These are phyloP conservation scores for Meda fulgida DNA, from an alignment of 2,797 vertebrate species.

Conservation along the genomic window DNA sequence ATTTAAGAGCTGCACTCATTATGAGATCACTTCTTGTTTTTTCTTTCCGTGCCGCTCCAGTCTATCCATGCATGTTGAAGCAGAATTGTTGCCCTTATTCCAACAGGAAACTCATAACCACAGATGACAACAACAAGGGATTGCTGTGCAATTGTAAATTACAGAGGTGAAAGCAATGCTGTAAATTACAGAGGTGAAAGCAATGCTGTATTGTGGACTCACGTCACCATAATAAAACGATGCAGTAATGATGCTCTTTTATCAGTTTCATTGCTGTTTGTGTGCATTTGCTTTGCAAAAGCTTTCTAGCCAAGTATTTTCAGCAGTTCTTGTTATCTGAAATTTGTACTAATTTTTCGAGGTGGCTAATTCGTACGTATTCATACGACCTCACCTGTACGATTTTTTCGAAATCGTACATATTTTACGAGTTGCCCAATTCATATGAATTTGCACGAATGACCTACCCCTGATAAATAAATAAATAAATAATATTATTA, in stretches of 20 bases:
- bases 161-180: background rate
- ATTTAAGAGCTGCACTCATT: slow-evolving; percentile 58
- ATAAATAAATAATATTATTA: background rate
- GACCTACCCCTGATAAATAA: background rate
- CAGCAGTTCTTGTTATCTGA: background rate
- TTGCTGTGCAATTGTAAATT: slow-evolving; percentile 9
- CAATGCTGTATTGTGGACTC: background rate
- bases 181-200: background rate
- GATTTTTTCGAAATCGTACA: too few relatives aligned
- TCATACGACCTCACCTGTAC: too few relatives aligned
- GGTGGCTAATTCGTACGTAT: too few relatives aligned
- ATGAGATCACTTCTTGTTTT: slow-evolving; percentile 33
- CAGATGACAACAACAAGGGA: slow-evolving; percentile 24
- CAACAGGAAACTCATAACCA: slow-evolving; percentile 6
- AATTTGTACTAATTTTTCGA: too few relatives aligned
- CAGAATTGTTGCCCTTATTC: background rate
- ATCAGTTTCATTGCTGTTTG: slow-evolving; percentile 6
- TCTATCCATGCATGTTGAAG: background rate
- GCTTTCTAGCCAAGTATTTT: background rate
- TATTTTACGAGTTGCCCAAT: too few relatives aligned
- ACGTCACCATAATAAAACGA: background rate
- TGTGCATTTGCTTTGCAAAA: background rate
- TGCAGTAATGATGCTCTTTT: background rate
- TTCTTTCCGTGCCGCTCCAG: background rate
- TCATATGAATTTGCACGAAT: too few relatives aligned